A percentile compares a stretch with the other conserved stretches of the same genome.
Conservation (phyloP, 2,113 vertebrate genomes). For the Paradisaea rubra region DNA sequence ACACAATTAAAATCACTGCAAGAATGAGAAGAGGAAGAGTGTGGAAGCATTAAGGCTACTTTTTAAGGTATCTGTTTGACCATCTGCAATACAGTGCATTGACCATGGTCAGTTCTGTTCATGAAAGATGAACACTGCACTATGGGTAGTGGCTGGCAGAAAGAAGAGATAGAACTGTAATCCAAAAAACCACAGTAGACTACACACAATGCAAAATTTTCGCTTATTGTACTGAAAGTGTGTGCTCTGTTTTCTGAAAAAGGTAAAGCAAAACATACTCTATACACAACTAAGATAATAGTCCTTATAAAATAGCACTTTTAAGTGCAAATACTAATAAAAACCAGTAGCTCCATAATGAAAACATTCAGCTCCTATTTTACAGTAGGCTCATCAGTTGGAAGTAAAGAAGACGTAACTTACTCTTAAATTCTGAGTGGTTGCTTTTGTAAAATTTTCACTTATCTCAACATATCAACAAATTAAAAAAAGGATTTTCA, state of each 20-base stretch:
- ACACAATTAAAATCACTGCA: not conserved
- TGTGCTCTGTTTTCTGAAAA: not conserved
- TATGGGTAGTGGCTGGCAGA: not conserved
- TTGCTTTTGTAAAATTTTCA: not conserved
- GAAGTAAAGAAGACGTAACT: not conserved
- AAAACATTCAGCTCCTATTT: not conserved
- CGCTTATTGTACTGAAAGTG: not conserved
- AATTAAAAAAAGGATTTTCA: not conserved
- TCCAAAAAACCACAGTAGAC: not conserved
- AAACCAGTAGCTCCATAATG: not conserved
- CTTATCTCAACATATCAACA: not conserved
- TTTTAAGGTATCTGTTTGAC: not conserved
- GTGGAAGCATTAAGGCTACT: not conserved
- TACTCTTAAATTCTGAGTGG: not conserved
- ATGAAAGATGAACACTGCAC: not conserved
- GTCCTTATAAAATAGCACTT: not conserved
- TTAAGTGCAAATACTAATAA: not conserved
- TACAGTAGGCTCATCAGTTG: not conserved
- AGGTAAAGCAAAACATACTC: not conserved
- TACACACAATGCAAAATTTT: not conserved
- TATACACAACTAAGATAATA: not conserved
- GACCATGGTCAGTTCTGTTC: not conserved
- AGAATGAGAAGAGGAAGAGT: not conserved
- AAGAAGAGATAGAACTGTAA: not conserved
- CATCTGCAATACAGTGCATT: not conserved